Evolutionary conservation across 2,888 invertebrate species (phyloP), one percentile per base, ranked within the genome.

Genomic region (Eulithis testata): DNA sequence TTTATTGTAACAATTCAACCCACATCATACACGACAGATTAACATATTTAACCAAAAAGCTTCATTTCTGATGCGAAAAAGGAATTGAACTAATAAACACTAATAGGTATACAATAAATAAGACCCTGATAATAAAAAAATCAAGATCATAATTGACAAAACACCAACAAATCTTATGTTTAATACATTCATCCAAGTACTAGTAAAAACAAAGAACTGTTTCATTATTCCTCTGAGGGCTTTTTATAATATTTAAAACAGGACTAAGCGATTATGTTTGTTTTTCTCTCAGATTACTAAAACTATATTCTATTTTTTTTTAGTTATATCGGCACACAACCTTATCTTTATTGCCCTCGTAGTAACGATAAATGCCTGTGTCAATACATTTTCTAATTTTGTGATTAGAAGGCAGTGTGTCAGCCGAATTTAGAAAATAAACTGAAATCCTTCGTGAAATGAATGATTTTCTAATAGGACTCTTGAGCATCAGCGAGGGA

Each of bases 1-100:
- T 84, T 82, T 83, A 78, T 82, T 84, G 77, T 85, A 91, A 91
- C 89, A 90, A 86, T 88, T 82, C 79, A 82, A 80, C 80, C 78
- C 86, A 86, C 80, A 81, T 78, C 77, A 79, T 86, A 85, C 83
- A 82, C 76, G 74, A 80, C 78, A 76, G 75, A 78, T 76, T 79
- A 77, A 75, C 76, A 74, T 76, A 69, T 74, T 78, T 77, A 70
- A 75, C 74, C 72, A 74, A 75, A 78, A 72, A 73, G 73, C 73
- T 75, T 74, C 71, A 77, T 75, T 70, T 74, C 66, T 66, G 65
- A 75, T 36, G 60, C 4, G 64, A 66, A 69, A 73, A 73, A 70
- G 64, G 73, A 79, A 82, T 82, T 83, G 82, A 83, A 80, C 37
- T 51, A 51, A 72, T 78, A 81, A 80, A 74, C 21, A 45, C 21